Evolutionary conservation across 1,140 invertebrate species (phyloP), one percentile per base, ranked within the genome.

Genomic region (Phthorimaea operculella): DNA sequence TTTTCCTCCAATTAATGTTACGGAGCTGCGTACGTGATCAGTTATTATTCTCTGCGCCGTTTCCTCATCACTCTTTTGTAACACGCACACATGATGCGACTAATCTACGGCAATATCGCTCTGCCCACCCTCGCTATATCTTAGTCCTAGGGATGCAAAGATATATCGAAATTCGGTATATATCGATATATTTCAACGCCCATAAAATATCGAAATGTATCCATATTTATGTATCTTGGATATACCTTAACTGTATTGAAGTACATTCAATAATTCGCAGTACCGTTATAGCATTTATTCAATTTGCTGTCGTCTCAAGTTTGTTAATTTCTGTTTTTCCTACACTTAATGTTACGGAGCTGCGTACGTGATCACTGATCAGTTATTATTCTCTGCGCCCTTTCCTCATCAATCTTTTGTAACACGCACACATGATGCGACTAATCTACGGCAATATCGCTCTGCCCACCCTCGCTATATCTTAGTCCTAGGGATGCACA

Each of bases 401-500:
- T 47, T 47, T 47, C 44, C 16, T 47, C 44, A 47, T 47, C 44
- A 47, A 47, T 47, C 44, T 47, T 47, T 47, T 47, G 44, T 10
- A 47, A 16, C 44, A 47, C 44, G 44, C 44, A 16, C 44, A 17
- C 10, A 15, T 15, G 44, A 47, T 17, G 15, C 44, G 44, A 47
- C 44, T 47, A 47, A 47, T 47, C 44, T 47, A 15, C 16, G 11
- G 16, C 15, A 47, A 47, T 47, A n/a, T 47, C 44, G 10, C n/a
- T 39, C 36, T 39, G 10, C 21, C 6, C 21, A 28, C 21, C 21
- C 21, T 2, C 14, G 39, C 39, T 42, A 42, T 9, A 42, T 14
- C 39, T 42, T 14, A n/a, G n/a, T n/a, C n/a, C n/a, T n/a, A n/a
- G n/a, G n/a, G n/a, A n/a, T n/a, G n/a, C n/a, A n/a, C n/a, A n/a